phyloP scores from a whole-genome alignment of 2,888 invertebrate species.

The Anthrax anthrax region DNA sequence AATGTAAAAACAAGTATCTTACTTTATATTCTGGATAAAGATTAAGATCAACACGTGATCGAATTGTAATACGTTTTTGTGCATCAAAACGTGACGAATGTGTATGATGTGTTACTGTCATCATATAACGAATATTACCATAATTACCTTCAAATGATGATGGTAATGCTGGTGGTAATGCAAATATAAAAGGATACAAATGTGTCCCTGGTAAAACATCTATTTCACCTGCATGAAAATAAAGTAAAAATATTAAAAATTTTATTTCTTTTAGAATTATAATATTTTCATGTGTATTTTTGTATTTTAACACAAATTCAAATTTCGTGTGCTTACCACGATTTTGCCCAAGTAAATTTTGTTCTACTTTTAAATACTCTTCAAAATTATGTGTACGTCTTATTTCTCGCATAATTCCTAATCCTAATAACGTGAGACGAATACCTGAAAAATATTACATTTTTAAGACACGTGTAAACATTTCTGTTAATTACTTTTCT shows the following conservation, averaged over 20 bases:
- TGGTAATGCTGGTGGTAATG: slow-evolving; percentile 35
- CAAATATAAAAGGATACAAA: slow-evolving; percentile 55
- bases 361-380: not conserved
- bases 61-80: not conserved
- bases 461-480: too few relatives aligned
- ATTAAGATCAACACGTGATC: not conserved
- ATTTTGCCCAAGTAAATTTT: not conserved
- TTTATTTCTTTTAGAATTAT: too few relatives aligned
- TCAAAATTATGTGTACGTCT: not conserved
- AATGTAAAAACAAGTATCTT: not conserved
- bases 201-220: slow-evolving; percentile 17
- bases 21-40: not conserved
- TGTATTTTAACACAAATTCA: not conserved
- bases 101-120: slow-evolving; percentile 5
- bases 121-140: slow-evolving; percentile 42
- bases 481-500: too few relatives aligned
- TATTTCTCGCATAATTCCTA: not conserved
- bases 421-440: not conserved
- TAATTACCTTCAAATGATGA: slow-evolving; percentile 37
- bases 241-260: not conserved
- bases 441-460: not conserved
- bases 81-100: not conserved
- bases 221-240: not conserved
- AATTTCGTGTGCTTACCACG: not conserved
- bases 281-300: not conserved